A percentile compares a stretch with the other conserved stretches of the same genome.
Conservation (phyloP, 2,888 invertebrate species). For the Doris montereyensis region DNA sequence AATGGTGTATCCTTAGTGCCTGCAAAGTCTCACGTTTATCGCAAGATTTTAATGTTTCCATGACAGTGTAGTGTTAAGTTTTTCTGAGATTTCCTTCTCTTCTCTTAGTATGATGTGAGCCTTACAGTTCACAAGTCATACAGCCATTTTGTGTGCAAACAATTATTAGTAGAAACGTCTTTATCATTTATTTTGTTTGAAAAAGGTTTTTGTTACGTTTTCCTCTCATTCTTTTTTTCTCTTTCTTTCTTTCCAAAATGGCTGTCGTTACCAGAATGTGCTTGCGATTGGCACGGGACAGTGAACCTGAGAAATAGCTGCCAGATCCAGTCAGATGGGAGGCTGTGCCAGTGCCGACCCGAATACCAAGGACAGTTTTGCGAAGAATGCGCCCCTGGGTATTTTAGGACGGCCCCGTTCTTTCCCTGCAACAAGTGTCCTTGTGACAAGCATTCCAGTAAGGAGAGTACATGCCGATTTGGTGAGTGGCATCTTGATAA, state of each 20-base stretch:
- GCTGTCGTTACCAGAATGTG: slow-evolving; percentile 48
- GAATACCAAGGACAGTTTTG: slow-evolving; percentile 61
- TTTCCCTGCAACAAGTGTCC: slow-evolving; percentile 62
- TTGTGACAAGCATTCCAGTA: slow-evolving; percentile 50
- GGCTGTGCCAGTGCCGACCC: slow-evolving; percentile 53
- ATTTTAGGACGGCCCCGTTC: slow-evolving; percentile 51
- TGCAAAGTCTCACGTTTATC: too few species aligned
- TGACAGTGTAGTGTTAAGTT: too few species aligned
- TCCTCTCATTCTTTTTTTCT: not conserved
- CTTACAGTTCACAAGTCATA: too few species aligned
- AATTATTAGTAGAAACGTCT: too few species aligned
- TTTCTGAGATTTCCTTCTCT: too few species aligned
- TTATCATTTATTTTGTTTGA: not conserved
- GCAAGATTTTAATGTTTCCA: too few species aligned
- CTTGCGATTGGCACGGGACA: slow-evolving; percentile 52
- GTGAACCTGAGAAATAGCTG: not conserved
- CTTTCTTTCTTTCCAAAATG: not conserved
- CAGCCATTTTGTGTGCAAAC: too few species aligned
- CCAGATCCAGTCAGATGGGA: slow-evolving; percentile 15
- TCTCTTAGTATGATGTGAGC: too few species aligned
- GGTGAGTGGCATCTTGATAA: too few species aligned
- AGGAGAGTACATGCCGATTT: slow-evolving; percentile 52
- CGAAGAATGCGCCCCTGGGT: slow-evolving; percentile 55
- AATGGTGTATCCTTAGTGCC: too few species aligned
- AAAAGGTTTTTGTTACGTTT: slow-evolving; percentile 7